Percentiles rank a stretch among this genome's conserved stretches.
These are phyloP conservation scores for Hiodon tergisus DNA, from an alignment of 2,113 vertebrate genomes.

Conservation along the genomic window DNA sequence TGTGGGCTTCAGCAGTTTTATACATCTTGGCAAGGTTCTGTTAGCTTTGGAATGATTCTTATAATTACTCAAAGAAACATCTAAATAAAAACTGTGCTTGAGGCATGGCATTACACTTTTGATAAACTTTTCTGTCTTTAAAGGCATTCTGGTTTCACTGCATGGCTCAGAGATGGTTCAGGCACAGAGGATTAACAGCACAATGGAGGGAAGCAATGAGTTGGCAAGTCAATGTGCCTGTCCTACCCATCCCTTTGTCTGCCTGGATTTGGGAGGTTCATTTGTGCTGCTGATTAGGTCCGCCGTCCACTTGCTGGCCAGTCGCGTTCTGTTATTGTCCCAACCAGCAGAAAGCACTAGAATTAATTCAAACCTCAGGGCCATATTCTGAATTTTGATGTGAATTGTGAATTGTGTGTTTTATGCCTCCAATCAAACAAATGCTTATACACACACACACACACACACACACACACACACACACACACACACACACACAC, in stretches of 20 bases:
- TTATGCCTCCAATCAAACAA: too few species aligned
- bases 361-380: too few species aligned
- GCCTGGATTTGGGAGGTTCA: constrained; percentile 48
- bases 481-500: too few species aligned
- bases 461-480: too few species aligned
- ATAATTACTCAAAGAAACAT: background rate
- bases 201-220: constrained; percentile 51
- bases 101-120: background rate
- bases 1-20: too few species aligned
- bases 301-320: constrained; percentile 61
- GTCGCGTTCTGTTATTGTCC: constrained; percentile 20
- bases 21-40: too few species aligned
- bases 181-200: constrained; percentile 44
- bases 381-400: too few species aligned
- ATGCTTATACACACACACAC: too few species aligned
- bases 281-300: constrained; percentile 73
- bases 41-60: too few species aligned
- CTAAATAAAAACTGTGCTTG: constrained; percentile 1
- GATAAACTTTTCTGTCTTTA: background rate
- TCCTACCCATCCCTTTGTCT: constrained; percentile 53
- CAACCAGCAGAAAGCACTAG: background rate
- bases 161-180: constrained; percentile 29
- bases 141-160: background rate
- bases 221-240: constrained; percentile 45
- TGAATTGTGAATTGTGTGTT: too few species aligned